Evolutionary conservation across 2,888 invertebrate species (phyloP), one percentile per base, ranked within the genome.

Genomic region (Mimas tiliae): DNA sequence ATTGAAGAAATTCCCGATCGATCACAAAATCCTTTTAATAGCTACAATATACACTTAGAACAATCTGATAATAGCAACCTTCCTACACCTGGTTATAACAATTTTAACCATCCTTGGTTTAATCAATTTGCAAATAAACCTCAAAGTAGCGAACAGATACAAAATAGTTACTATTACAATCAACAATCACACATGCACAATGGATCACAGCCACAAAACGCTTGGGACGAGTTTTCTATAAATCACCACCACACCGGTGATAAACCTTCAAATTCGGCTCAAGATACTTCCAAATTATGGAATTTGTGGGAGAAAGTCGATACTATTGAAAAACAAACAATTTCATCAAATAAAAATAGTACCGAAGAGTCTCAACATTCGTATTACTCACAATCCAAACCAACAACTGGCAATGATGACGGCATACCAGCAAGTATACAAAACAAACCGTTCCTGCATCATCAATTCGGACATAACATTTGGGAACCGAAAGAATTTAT

Each of bases 271-370:
- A 21, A 55, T 58, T 52, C 53, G 52, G 42, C 66, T 65, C 38
- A 69, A 58, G 65, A 64, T 52, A 55, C 69, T 33, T 68, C 70
- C 8, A 68, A 74, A 21, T 65, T 83, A 68, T 68, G 64, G n/a
- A 73, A 69, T 65, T 68, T 83, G 38, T 83, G 83, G 83, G 64
- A 73, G 67, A 77, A 80, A 72, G 67, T 83, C 27, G 74, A 73
- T 64, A 71, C 70, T 42, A 74, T 78, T 27, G 78, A 80, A 65
- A 74, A 79, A 53, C 65, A 73, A 63, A 68, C 73, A 11, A 67
- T 70, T 62, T 67, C 71, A 27, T 48, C n/a, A 63, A 66, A 50
- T 38, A 67, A 52, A 48, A 65, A 51, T 53, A 34, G 65, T 27
- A 48, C 19, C 38, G 55, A 34, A 34, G 55, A 34, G 34, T 42